Evolutionary conservation across 1,140 invertebrate species (phyloP), one percentile per base, ranked within the genome.

Genomic region (Eriosoma lanigerum): DNA sequence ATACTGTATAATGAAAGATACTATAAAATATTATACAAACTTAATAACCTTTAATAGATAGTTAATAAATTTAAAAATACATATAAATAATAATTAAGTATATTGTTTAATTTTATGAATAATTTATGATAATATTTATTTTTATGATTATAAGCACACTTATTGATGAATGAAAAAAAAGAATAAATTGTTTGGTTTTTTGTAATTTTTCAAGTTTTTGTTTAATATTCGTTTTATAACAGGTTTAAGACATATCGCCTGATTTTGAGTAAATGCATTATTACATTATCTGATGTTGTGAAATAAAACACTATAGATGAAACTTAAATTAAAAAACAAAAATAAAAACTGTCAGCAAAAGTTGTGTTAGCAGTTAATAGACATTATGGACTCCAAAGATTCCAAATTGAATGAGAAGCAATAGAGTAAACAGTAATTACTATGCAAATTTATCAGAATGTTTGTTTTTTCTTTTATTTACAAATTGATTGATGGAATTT

Each of bases 271-370:
- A 50, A 52, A 72, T 17, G 26, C 24, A 29, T 50, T 72, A 72
- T 72, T 72, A 72, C 5, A 72, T 72, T 72, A 26, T 72, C 19
- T 12, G 48, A 52, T 15, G 21, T 29, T 52, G 9, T 29, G n/a
- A 54, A 72, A 50, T 50, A 52, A 72, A 72, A 72, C 0, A 17
- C 15, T 17, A 17, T 26, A 6, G 4, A 13, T 5, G 38, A 66
- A 46, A 19, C n/a, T 46, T 44, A 66, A 66, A 66, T 66, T 24
- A 66, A 66, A 60, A 60, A 15, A 26, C 6, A 62, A 62, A 62
- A 32, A 68, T 46, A 44, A 66, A 24, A 62, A 26, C 52, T 54
- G 52, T 46, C 44, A 48, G 12, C 21, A 15, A 17, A 48, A 68
- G 13, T 46, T 68, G 1, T 46, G 12, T 68, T 48, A 68, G 15